A percentile compares a stretch with the other conserved stretches of the same genome.
Evolutionary conservation across 2,797 vertebrate species (phyloP).

Genomic region (Brachyrhaphis roseni): DNA sequence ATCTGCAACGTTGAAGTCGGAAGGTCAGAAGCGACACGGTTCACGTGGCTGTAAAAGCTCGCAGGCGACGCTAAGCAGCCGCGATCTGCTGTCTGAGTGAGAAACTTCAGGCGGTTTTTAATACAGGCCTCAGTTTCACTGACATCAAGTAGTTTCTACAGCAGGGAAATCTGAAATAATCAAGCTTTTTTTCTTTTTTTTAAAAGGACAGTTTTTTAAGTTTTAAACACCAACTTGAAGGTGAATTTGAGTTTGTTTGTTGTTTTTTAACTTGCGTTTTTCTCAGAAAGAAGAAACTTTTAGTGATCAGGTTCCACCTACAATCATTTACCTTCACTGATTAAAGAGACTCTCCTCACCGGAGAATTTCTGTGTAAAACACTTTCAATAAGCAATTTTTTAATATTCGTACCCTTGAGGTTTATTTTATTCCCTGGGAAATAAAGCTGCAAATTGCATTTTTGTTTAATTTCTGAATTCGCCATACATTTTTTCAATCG

Average conservation of each 20-base stretch:
- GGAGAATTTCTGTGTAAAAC: not conserved
- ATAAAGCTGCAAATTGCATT: not conserved
- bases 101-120: no score
- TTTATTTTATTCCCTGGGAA: not conserved
- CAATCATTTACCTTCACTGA: not conserved
- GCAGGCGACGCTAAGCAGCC: not conserved
- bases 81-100: not conserved
- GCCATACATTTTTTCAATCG: not conserved
- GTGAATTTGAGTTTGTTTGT: no score
- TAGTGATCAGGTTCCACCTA: not conserved
- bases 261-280: not conserved
- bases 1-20: conserved; percentile 19
- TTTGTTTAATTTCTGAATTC: not conserved
- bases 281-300: not conserved
- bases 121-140: not conserved
- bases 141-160: not conserved
- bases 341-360: not conserved
- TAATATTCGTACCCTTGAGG: not conserved
- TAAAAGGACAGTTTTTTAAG: not conserved
- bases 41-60: not conserved
- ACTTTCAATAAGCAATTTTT: not conserved
- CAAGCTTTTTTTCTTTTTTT: not conserved
- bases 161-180: not conserved
- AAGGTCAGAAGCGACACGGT: conserved; percentile 12
- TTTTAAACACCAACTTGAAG: not conserved